Percentiles rank a stretch among this genome's conserved stretches.
Evolutionary conservation across 1,140 invertebrate genomes (phyloP).

Genomic region (Pachypeltis micranthus): DNA sequence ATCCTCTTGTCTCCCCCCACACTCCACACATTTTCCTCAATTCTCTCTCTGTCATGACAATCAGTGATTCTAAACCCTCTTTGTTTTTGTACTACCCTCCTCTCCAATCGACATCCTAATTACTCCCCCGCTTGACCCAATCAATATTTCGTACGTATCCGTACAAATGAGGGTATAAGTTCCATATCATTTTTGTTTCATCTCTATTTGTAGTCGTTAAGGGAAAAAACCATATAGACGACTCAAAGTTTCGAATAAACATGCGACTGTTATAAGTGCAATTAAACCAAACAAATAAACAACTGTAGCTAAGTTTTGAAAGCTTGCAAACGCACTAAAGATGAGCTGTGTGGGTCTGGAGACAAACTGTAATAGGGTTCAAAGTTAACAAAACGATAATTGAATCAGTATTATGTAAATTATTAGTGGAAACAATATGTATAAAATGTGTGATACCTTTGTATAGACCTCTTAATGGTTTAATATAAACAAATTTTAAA

Average conservation of each 20-base stretch:
- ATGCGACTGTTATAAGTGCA: not conserved
- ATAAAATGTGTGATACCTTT: conserved; percentile 4
- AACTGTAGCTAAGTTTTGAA: not conserved
- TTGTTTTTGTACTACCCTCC: too few species aligned
- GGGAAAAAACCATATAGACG: too few species aligned
- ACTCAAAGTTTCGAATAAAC: too few species aligned
- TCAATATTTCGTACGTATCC: not conserved
- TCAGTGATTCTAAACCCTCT: too few species aligned
- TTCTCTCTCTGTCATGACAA: too few species aligned
- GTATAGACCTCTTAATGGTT: not conserved
- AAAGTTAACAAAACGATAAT: too few species aligned
- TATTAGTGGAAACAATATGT: not conserved
- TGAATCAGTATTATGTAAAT: not conserved
- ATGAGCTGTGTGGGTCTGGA: not conserved
- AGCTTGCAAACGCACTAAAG: not conserved
- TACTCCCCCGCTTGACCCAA: too few species aligned
- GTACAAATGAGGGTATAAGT: not conserved
- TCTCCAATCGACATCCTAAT: too few species aligned
- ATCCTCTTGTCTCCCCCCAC: too few species aligned
- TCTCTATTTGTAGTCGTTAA: too few species aligned
- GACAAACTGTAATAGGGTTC: not conserved
- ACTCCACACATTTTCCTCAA: too few species aligned
- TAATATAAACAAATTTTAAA: too few species aligned
- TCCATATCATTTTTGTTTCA: not conserved
- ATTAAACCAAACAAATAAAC: not conserved